Conservation (phyloP, 1,140 invertebrate genomes). For the Mamestra configurata region DNA sequence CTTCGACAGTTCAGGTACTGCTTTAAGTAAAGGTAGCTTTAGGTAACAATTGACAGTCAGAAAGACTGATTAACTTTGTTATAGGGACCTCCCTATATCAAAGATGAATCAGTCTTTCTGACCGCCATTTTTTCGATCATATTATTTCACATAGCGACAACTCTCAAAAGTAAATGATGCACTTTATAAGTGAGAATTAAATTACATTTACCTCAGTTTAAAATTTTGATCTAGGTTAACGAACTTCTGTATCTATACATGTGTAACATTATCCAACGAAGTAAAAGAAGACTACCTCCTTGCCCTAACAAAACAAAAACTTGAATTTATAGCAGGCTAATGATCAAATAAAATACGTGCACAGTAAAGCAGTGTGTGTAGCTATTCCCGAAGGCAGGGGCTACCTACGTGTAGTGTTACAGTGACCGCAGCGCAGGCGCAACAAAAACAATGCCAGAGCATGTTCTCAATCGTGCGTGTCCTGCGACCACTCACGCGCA, state of each 20-base stretch:
- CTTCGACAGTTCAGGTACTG: background rate
- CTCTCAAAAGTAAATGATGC: too few relatives aligned
- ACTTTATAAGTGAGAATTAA: too few relatives aligned
- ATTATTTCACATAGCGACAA: too few relatives aligned
- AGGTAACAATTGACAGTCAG: too few relatives aligned
- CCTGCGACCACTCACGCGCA: slow-evolving; percentile 65
- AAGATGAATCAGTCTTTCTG: too few relatives aligned
- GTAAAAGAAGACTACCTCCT: background rate
- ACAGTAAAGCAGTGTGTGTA: slow-evolving; percentile 8
- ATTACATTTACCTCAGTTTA: too few relatives aligned
- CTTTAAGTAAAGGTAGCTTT: too few relatives aligned
- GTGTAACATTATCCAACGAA: background rate
- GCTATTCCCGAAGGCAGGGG: slow-evolving; percentile 45
- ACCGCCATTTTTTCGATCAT: too few relatives aligned
- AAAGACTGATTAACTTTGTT: too few relatives aligned
- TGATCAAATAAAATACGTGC: slow-evolving; percentile 36
- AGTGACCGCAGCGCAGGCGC: slow-evolving; percentile 81
- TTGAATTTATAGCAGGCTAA: background rate
- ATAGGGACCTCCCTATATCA: too few relatives aligned
- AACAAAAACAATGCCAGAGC: slow-evolving; percentile 84
- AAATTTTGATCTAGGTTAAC: too few relatives aligned
- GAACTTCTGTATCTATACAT: background rate
- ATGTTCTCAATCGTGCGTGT: slow-evolving; percentile 86
- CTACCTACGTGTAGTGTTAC: slow-evolving; percentile 77
- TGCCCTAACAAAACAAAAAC: background rate